phyloP scores from a whole-genome alignment of 2,113 vertebrate species.

The Cynocephalus volans region DNA sequence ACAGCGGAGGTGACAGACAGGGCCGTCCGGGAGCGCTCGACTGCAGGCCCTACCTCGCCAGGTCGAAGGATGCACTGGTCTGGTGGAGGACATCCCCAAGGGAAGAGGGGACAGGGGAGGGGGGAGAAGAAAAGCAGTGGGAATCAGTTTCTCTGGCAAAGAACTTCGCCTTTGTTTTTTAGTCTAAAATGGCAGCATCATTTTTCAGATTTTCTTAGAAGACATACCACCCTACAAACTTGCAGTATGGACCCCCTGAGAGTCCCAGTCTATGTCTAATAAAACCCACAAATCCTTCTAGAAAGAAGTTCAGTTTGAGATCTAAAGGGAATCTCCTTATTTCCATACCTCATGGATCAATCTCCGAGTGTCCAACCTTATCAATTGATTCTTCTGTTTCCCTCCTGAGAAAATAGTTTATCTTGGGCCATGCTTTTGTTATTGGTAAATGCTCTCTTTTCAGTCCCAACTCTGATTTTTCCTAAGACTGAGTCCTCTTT shows the following conservation, averaged over 20 bases:
- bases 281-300: not conserved
- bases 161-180: not conserved
- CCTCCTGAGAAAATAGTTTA: not conserved
- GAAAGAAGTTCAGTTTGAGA: not conserved
- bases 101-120: not conserved
- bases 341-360: not conserved
- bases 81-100: conserved; percentile 77
- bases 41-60: conserved; percentile 77
- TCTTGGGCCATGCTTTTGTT: not conserved
- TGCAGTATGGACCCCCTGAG: not conserved
- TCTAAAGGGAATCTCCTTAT: not conserved
- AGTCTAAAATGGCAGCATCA: not conserved
- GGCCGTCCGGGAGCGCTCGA: conserved; percentile 44
- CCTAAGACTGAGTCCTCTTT: not conserved
- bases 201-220: not conserved
- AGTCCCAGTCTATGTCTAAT: not conserved
- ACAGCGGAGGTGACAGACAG: conserved; percentile 87
- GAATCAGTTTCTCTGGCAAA: conserved; percentile 27
- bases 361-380: not conserved
- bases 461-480: not conserved
- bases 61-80: conserved; percentile 91
- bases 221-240: not conserved
- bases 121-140: not conserved
- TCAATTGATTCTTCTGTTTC: not conserved
- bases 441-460: not conserved